Percentiles rank a stretch among this genome's conserved stretches.
phyloP scores from a whole-genome alignment of 2,113 vertebrate species.

The Echinops telfairi region DNA sequence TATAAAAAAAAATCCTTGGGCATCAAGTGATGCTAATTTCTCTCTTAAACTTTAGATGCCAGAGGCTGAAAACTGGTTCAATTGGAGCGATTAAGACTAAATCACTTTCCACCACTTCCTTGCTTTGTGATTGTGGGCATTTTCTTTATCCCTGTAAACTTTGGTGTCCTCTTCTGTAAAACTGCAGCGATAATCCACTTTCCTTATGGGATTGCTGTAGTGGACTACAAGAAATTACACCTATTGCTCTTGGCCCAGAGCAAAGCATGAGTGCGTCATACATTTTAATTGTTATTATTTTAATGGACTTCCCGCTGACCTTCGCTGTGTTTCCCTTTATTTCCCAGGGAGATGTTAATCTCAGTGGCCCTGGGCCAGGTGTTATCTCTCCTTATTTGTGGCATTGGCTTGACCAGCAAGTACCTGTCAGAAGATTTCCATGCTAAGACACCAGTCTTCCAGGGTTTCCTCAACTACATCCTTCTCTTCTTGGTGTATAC shows the following conservation, averaged over 20 bases:
- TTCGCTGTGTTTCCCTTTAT: conserved; percentile 71
- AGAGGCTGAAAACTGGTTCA: neutral
- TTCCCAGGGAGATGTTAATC: conserved; percentile 94
- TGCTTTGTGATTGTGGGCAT: neutral
- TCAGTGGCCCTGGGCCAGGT: conserved; percentile 96
- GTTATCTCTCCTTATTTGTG: conserved; percentile 96
- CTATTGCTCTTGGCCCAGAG: neutral
- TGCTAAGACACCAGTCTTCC: conserved; percentile 97
- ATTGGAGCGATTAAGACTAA: neutral
- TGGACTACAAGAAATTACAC: neutral
- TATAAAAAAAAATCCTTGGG: no score
- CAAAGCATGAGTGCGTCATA: neutral
- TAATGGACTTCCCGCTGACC: conserved; percentile 6
- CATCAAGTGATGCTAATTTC: neutral
- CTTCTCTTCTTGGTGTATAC: conserved; percentile 98
- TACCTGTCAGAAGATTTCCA: conserved; percentile 97
- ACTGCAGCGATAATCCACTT: neutral
- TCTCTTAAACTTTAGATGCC: neutral
- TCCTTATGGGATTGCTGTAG: neutral
- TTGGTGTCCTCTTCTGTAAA: neutral
- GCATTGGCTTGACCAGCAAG: conserved; percentile 96
- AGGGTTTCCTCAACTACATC: conserved; percentile 98
- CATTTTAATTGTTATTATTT: conserved; percentile 4
- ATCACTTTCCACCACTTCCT: conserved; percentile 25
- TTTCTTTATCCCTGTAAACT: neutral